Base-by-base conservation (phyloP, 2,888 invertebrate species). In the Lasioglossum vierecki region DNA sequence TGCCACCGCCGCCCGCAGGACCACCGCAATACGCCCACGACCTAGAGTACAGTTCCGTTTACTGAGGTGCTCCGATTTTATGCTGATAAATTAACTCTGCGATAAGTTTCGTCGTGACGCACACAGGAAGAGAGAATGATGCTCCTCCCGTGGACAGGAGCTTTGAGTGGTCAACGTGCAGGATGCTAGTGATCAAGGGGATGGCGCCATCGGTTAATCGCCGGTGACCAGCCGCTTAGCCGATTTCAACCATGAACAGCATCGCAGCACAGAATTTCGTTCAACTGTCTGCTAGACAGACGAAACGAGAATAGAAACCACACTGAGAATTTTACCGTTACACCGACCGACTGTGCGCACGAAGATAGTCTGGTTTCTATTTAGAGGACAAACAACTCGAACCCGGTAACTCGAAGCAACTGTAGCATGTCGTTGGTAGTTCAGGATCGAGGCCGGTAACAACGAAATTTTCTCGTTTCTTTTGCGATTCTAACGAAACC, bases 11-110 rank as follows among this genome's bases (percentile, higher is more conserved):
- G 66, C 93, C 93, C 91, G 93, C 93, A 18, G 94, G 93, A 85
- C 94, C 94, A 26, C 94, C 94, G 6, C 95, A 94, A 83, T 95
- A 95, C 87, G 90, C 92, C 84, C 95, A 95, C 89, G 95, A 95
- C 87, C 92, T 95, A 87, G 94, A 94, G 88, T 95, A 95, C 91
- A 95, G 93, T 93, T 94, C 95, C 80, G 95, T 94, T 83, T 95
- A 95, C 89, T 95, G 91, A 90, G 80, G 77, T 44, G 63, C 46
- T n/a, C 72, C 73, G 74, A 39, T 53, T 57, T 70, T 76, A 73
- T 66, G 30, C 53, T 26, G 57, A 18, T 18, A 49, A 63, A 63
- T 73, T 44, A 70, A 79, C 57, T 80, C 75, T 39, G 76, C 70
- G 73, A 86, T 76, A 63, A 82, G 68, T 84, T 73, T 44, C 68